Base-by-base conservation (phyloP, 2,888 invertebrate species). In the Cyaniris semiargus region DNA sequence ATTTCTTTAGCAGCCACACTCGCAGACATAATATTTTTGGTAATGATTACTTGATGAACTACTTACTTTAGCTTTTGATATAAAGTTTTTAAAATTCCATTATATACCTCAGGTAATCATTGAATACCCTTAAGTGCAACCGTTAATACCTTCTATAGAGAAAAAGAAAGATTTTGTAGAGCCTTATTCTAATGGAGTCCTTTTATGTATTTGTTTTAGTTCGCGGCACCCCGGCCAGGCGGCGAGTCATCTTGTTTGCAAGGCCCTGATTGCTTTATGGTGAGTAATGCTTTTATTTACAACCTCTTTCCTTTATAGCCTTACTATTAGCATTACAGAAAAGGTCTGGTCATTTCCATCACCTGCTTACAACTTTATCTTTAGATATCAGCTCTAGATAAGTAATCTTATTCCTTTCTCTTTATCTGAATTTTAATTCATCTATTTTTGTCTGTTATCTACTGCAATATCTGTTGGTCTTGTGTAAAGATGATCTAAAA, bases 261-360 rank as follows among this genome's bases (percentile, higher is more conserved):
- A 89, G 95, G 95, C 87, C 95, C 96, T 82, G 96, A 96, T 93
- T 96, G 96, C 89, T 96, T 95, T 92, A 96, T 96, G 96, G 96
- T 96, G 89, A 95, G 95, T 94, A 78, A 74, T 79, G 60, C 56
- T 75, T 71, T 78, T 75, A 77, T 75, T 77, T 77, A 76, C 66
- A 56, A 38, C 23, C 21, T 38, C 44, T 60, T 76, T 77, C 21
- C 75, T 76, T 78, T 79, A 78, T 70, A 76, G 21, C 58, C 78
- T 78, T 77, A 76, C 77, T 77, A 58, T 79, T 79, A 75, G 76
- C 72, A 74, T 79, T 74, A 48, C 27, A 74, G 53, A 53, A 27
- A 74, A 74, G 21, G 6, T 66, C 66, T 66, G 66, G 27, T 66
- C 66, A 27, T 31, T 66, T 66, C 27, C 66, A 66, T 66, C 66